These are phyloP conservation scores for Pseudococcus jackbeardsleyi DNA, from an alignment of 2,888 invertebrate genomes.

Conservation along the genomic window DNA sequence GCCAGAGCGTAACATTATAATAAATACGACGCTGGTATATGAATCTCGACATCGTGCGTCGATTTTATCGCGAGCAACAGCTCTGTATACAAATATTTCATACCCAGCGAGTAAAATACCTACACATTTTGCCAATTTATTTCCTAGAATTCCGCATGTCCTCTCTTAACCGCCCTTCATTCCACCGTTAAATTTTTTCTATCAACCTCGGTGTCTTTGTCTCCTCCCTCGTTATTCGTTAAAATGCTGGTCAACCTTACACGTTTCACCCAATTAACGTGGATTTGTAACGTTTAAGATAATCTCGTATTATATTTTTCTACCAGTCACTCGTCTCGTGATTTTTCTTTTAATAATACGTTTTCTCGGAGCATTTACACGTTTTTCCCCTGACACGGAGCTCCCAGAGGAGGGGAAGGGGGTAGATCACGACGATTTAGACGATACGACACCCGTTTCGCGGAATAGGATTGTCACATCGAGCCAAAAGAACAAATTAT, in stretches of 20 bases:
- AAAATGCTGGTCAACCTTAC: neutral
- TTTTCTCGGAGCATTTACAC: neutral
- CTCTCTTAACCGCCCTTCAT: neutral
- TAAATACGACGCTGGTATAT: neutral
- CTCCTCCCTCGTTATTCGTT: neutral
- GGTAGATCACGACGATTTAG: neutral
- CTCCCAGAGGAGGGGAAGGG: neutral
- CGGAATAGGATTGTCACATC: neutral
- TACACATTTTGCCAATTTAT: neutral
- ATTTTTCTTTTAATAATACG: neutral
- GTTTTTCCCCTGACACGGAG: neutral
- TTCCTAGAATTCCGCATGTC: neutral
- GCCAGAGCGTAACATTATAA: neutral
- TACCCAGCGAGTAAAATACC: no score
- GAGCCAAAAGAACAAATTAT: neutral
- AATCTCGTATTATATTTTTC: neutral
- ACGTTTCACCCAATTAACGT: neutral
- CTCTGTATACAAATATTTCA: neutral
- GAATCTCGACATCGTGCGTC: neutral
- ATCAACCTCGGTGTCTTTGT: neutral
- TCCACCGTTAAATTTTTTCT: neutral
- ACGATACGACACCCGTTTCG: neutral
- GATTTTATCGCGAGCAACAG: neutral
- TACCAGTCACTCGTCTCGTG: neutral
- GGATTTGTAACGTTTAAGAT: neutral